Evolutionary conservation across 2,797 vertebrate species (phyloP), one percentile per base, ranked within the genome.

Genomic region (Acrocephalus scirpaceus): DNA sequence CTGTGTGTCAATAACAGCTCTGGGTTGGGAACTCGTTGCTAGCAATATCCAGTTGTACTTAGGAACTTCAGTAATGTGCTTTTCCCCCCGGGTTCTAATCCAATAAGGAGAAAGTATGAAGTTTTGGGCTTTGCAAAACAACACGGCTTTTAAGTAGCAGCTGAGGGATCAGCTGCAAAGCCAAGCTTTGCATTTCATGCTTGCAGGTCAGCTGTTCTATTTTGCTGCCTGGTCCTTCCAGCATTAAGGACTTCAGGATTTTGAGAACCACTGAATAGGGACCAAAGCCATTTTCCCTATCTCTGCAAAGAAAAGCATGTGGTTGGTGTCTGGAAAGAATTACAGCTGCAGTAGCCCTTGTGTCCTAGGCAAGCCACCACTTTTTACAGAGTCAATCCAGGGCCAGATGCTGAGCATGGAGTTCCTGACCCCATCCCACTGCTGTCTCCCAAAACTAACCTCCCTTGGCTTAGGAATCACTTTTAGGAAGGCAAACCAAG

Each of bases 111-210:
- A 95, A 93, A 86, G 71, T 71, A 44, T 78, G 91, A 90, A 58
- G 53, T 50, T 95, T 88, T 58, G 71, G 71, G 67, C 90, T 60
- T 90, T 85, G 88, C 82, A 94, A 92, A 95, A 94, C 88, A 91
- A 71, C 53, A 81, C 1, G 21, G 88, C 53, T 90, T 87, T 94
- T 91, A 93, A 84, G 79, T 26, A 76, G 70, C 86, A 95, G 86
- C 92, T 92, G 94, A 92, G 26, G 72, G 51, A 86, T 93, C 82
- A 84, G 74, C 89, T 91, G 91, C 66, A 81, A 92, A 92, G 67
- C 88, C 54, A 86, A 80, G 82, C 90, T 92, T 94, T 64, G 66
- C 75, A 93, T 97, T 95, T 93, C 74, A 92, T 81, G 88, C 87
- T 94, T 65, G 23, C 80, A 73, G 92, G 83, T 95, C 93, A 95